phyloP scores from a whole-genome alignment of 2,113 vertebrate genomes.

The Gavia stellata region DNA sequence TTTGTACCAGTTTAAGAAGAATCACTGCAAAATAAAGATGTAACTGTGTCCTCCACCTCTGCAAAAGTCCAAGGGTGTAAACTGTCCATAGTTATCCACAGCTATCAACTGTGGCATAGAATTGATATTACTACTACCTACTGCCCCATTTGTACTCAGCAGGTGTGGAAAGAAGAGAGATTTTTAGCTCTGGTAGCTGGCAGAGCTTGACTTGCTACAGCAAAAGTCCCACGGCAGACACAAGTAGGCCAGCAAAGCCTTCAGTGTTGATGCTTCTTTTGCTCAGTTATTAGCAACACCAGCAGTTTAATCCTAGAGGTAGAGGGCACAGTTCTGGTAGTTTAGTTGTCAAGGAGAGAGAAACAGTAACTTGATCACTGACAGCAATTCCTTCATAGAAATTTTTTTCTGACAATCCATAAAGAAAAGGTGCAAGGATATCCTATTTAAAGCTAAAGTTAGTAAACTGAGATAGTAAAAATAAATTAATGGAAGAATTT shows the following conservation, averaged over 20 bases:
- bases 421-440: neutral
- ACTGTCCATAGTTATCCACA: neutral
- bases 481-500: neutral
- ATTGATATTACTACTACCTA: neutral
- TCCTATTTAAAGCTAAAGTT: neutral
- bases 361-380: neutral
- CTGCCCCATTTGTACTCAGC: neutral
- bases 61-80: neutral
- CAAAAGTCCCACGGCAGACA: neutral
- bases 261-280: neutral
- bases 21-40: neutral
- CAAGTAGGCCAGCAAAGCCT: neutral
- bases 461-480: neutral
- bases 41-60: neutral
- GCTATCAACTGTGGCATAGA: neutral
- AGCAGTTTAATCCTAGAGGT: neutral
- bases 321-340: neutral
- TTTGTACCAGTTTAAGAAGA: neutral
- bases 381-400: neutral
- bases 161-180: neutral
- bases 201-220: neutral
- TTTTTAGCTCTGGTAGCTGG: neutral
- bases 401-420: neutral
- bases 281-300: neutral
- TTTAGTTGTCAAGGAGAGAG: neutral